A percentile compares a stretch with the other conserved stretches of the same genome.
Evolutionary conservation across 2,888 invertebrate species (phyloP).

Genomic region (Diloba caeruleocephala): DNA sequence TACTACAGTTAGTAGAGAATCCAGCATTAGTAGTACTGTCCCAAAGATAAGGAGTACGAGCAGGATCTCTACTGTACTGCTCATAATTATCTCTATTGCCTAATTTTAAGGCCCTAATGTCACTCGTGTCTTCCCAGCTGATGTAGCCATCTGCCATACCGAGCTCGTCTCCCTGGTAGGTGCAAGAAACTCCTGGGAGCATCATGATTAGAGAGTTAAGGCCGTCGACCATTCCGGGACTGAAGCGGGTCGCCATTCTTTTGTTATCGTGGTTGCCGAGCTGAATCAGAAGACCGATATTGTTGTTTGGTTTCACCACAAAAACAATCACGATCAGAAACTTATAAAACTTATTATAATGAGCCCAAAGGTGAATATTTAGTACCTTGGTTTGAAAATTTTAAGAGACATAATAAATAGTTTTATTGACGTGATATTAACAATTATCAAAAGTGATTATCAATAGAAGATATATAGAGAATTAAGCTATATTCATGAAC

Average conservation of each 20-base stretch:
- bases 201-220: conserved; percentile 91
- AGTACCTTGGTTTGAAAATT: too few relatives aligned
- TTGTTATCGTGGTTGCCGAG: conserved; percentile 91
- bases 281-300: conserved; percentile 75
- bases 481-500: too few relatives aligned
- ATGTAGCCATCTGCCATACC: conserved; percentile 90
- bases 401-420: too few relatives aligned
- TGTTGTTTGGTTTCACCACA: too few relatives aligned
- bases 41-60: conserved; percentile 92
- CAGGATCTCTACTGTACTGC: conserved; percentile 88
- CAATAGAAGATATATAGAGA: too few relatives aligned
- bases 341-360: too few relatives aligned
- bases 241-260: conserved; percentile 90
- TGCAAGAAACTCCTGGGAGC: conserved; percentile 93
- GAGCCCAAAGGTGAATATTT: too few relatives aligned
- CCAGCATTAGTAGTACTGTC: conserved; percentile 86
- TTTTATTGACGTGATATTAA: too few relatives aligned
- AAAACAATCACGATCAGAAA: too few relatives aligned
- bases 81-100: conserved; percentile 85
- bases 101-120: conserved; percentile 85
- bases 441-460: too few relatives aligned
- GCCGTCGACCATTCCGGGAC: conserved; percentile 90
- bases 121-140: conserved; percentile 88
- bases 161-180: conserved; percentile 94
- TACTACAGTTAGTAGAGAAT: conserved; percentile 86